These are phyloP conservation scores for Dermolepida albohirtum DNA, from an alignment of 2,888 invertebrate genomes.

Conservation along the genomic window DNA sequence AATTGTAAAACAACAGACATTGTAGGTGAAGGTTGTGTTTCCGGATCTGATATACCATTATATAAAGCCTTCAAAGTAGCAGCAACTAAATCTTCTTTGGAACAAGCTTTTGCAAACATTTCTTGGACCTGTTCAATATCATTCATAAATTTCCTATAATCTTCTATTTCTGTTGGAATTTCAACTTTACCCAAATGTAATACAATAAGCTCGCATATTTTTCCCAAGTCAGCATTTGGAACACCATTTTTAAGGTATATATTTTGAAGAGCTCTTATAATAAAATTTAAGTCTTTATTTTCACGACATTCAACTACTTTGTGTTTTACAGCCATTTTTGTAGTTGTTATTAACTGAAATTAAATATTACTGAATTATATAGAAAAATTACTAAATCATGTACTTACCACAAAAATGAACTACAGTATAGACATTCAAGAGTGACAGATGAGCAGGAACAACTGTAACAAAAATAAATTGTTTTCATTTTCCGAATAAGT, in stretches of 20 bases:
- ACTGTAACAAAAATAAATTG: slow-evolving; percentile 46
- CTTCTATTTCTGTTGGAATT: slow-evolving; percentile 56
- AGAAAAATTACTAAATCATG: slow-evolving; percentile 1
- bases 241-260: slow-evolving; percentile 64
- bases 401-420: slow-evolving; percentile 41
- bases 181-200: slow-evolving; percentile 66
- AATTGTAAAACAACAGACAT: slow-evolving; percentile 72
- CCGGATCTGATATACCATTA: slow-evolving; percentile 71
- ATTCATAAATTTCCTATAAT: slow-evolving; percentile 59
- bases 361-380: neutral
- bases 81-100: slow-evolving; percentile 67
- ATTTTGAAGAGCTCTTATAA: slow-evolving; percentile 67
- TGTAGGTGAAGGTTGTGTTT: slow-evolving; percentile 70
- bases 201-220: slow-evolving; percentile 68
- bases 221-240: slow-evolving; percentile 64
- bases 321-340: slow-evolving; percentile 71
- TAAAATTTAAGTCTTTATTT: slow-evolving; percentile 65
- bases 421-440: slow-evolving; percentile 41
- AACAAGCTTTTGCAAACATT: slow-evolving; percentile 59
- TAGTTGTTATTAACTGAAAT: slow-evolving; percentile 22
- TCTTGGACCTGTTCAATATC: slow-evolving; percentile 59
- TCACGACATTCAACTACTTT: slow-evolving; percentile 68
- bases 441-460: slow-evolving; percentile 45
- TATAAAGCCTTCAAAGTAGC: slow-evolving; percentile 72
- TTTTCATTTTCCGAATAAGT: slow-evolving; percentile 39